Base-by-base conservation (phyloP, 2,888 invertebrate genomes). In the Bellardia bayeri region DNA sequence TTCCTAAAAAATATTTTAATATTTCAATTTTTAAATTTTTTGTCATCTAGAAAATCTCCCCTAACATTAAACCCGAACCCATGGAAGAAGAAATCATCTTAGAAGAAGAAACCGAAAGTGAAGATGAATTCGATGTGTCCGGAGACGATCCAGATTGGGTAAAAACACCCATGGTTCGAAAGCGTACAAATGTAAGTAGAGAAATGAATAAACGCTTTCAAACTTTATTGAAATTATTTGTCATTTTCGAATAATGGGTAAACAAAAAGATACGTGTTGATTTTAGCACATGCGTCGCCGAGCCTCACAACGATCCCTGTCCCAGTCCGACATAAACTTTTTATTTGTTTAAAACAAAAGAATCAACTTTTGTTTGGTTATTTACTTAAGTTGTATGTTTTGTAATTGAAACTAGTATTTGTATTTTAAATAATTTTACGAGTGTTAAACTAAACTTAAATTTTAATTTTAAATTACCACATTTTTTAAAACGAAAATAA, bases 131-230 rank as follows among this genome's bases (percentile, higher is more conserved):
- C 5, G n/a, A 45, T 3, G 9, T 78, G 49, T 69, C 78, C 4
- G 54, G 74, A 14, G 49, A 68, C 16, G 91, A 91, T 90, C 91
- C 91, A 5, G 91, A 91, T 81, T 90, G 91, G 91, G 79, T 2
- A 45, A 89, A 88, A 81, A 91, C 91, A 8, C 91, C 91, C 4
- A 49, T 63, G 7, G 68, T 82, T 7, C 83, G 40, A 56, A 86
- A 79, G 63, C 85, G 85, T 54, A 9, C 30, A 79, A 68, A 68
- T 68, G 89, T 89, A 85, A 88, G 87, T 85, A 76, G 16, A 58
- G 51, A n/a, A 71, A 58, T 7, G 23, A 74, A 37, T 37, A 54
- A 5, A 11, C 3, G 14, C 7, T 33, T 14, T 11, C 2, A 1
- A 71, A 51, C 11, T 5, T 3, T 5, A 23, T 37, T 5, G 11